These are phyloP conservation scores for Protosalanx chinensis DNA, from an alignment of 2,797 vertebrate genomes.

Conservation along the genomic window DNA sequence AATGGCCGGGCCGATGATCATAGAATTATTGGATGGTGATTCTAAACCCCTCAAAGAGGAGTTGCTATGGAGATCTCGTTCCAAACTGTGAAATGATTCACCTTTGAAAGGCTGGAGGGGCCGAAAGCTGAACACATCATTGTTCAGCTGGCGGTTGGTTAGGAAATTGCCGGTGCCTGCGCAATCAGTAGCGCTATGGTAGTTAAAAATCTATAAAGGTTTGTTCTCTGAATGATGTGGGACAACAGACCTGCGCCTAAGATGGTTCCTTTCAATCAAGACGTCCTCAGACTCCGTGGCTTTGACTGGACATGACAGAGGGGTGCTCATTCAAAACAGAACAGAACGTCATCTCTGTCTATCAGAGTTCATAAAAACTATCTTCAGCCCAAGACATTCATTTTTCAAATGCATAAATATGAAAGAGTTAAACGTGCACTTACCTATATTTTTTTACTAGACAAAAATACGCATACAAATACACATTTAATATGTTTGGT, in stretches of 20 bases:
- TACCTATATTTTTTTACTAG: slow-evolving; percentile 20
- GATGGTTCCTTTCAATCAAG: slow-evolving; percentile 88
- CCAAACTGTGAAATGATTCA: slow-evolving; percentile 99
- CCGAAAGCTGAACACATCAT: slow-evolving; percentile 99
- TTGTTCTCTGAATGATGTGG: slow-evolving; percentile 97
- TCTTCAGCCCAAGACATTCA: slow-evolving; percentile 47
- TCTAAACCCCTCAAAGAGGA: slow-evolving; percentile 99
- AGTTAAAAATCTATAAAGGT: slow-evolving; percentile 99
- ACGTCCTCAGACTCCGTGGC: slow-evolving; percentile 69
- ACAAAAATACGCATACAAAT: slow-evolving; percentile 39
- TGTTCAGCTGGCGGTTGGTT: slow-evolving; percentile 99
- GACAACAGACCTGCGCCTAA: slow-evolving; percentile 96
- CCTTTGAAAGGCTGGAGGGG: slow-evolving; percentile 99
- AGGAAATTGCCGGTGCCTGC: slow-evolving; percentile 99
- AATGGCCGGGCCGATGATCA: slow-evolving; percentile 99
- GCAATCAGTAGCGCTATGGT: slow-evolving; percentile 99
- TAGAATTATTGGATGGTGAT: slow-evolving; percentile 99
- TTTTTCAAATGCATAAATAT: slow-evolving; percentile 51
- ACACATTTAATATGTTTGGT: slow-evolving; percentile 38
- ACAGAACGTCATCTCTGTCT: slow-evolving; percentile 71
- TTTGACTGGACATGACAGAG: slow-evolving; percentile 66
- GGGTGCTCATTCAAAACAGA: slow-evolving; percentile 65
- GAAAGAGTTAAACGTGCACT: slow-evolving; percentile 35
- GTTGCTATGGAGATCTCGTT: slow-evolving; percentile 99
- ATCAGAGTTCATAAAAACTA: slow-evolving; percentile 59